Base-by-base conservation (phyloP, 2,888 invertebrate species). In the Drosophila mulleri region DNA sequence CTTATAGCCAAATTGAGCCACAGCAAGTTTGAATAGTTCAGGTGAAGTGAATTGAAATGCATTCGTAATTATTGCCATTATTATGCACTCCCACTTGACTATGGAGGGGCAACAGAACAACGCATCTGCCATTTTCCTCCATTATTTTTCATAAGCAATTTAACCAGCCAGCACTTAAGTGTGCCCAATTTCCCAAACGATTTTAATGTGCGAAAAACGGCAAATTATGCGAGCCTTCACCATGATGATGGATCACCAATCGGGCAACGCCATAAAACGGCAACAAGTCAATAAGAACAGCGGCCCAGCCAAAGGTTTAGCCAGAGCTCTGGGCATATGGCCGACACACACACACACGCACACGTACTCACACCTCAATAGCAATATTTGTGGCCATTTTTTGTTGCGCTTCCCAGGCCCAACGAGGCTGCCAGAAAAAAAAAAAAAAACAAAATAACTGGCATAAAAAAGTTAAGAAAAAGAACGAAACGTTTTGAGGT, bases 181-280 rank as follows among this genome's bases (percentile, higher is more conserved):
- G 63, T 60, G 65, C 45, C 67, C 68, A 72, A 72, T 85, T 83
- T 83, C 63, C 80, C 67, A 26, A 68, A 56, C 80, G 63, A 71
- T 85, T 88, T 83, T 83, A 83, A 73, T 75, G 71, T 67, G 83
- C 83, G 78, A 71, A 75, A 83, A 83, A 75, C 74, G 74, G 83
- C 80, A 85, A 85, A 86, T 86, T 88, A 88, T 81, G 76, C 63
- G 68, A 67, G 72, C 58, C 82, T 67, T 52, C 67, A 61, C 81
- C 89, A 92, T 88, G 87, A 92, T 92, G 92, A 92, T 92, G 92
- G 92, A 92, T 92, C 92, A 92, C 92, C 92, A 92, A 92, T 92
- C 91, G 92, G 80, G 85, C 81, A 90, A 89, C 88, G 91, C 90
- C 91, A 91, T 90, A 87, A 90, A 86, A 73, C 65, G 88, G 87